Evolutionary conservation across 2,797 vertebrate species (phyloP), one percentile per base, ranked within the genome.

Genomic region (Tapirus indicus): DNA sequence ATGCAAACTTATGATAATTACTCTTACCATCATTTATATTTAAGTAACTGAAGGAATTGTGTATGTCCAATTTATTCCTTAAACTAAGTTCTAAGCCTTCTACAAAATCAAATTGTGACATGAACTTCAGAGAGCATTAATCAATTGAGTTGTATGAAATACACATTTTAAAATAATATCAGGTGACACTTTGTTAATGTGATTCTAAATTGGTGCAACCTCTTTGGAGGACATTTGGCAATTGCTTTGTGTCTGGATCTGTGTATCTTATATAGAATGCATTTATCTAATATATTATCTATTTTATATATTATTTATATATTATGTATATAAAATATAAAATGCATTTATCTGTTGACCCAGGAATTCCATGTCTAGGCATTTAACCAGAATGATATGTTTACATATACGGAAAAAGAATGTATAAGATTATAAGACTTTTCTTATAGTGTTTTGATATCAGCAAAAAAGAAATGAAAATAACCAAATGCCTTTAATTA

Each of bases 161-260:
- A 91, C 38, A 13, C 35, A 77, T 93, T 91, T 86, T 79, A 58
- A 92, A 96, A 91, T 88, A 96, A 79, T 77, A 82, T 62, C 44
- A 60, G 32, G 35, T 77, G 49, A 86, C 21, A 86, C 27, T 78
- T 82, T 44, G 27, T 68, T 89, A 92, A 78, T 79, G 52, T 49
- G 13, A 87, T 87, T 95, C 95, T 74, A 96, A 74, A 86, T 94
- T 52, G 29, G 62, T 49, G 44, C 12, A 92, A 75, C 7, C 4
- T 62, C 64, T 93, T 89, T 92, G 29, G 41, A 86, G 5, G 58
- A 0, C 38, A 94, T 89, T 92, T 89, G 47, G 23, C 44, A 95
- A 78, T 72, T n/a, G 83, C 35, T 71, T 58, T 44, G 38, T 38
- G 38, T 38, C 38, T 38, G 38, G 38, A 38, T 38, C 38, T 38